These are phyloP conservation scores for Chascanopsetta lugubris DNA, from an alignment of 2,113 vertebrate genomes.

Conservation along the genomic window DNA sequence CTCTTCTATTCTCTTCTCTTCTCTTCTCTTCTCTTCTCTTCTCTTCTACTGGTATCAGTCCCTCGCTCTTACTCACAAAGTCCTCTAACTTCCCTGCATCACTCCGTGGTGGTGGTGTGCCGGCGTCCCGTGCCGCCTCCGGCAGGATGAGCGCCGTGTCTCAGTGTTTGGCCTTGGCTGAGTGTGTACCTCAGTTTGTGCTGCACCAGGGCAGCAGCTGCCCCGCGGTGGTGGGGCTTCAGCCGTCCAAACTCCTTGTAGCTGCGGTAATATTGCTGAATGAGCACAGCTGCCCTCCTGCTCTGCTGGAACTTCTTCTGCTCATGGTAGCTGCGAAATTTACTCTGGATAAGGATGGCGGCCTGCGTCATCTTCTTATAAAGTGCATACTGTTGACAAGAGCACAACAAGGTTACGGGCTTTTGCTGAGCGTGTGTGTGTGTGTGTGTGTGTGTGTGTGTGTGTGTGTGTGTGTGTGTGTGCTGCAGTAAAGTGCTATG, in stretches of 20 bases:
- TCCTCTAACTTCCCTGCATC: no score
- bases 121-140: background rate
- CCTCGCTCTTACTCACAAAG: no score
- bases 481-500: background rate
- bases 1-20: no score
- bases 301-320: constrained; percentile 99
- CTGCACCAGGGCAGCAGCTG: constrained; percentile 87
- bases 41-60: no score
- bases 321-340: constrained; percentile 97
- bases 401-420: constrained; percentile 11
- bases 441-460: background rate
- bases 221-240: constrained; percentile 87
- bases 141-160: background rate
- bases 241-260: constrained; percentile 92
- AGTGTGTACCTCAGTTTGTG: constrained; percentile 81
- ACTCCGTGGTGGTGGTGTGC: background rate
- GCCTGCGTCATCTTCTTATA: constrained; percentile 99
- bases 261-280: constrained; percentile 98
- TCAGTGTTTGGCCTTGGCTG: background rate
- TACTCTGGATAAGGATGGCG: constrained; percentile 99
- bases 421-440: background rate
- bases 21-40: no score
- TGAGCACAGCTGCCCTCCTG: constrained; percentile 92
- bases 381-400: constrained; percentile 93
- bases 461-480: background rate